Evolutionary conservation across 2,797 vertebrate species (phyloP).

Genomic region (Acanthopagrus latus): DNA sequence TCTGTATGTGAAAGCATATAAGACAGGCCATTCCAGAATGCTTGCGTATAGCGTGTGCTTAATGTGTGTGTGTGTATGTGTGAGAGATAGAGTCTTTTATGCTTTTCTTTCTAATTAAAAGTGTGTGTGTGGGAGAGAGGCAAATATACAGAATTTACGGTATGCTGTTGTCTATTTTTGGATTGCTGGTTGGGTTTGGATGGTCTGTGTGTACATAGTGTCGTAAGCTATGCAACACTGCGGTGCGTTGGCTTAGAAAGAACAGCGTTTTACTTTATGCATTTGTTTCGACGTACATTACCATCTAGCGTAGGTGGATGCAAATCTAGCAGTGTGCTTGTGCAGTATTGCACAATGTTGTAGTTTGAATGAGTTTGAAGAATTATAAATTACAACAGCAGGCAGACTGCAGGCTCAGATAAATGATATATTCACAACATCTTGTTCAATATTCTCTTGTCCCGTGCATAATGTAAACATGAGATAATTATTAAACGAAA

Average conservation of each 20-base stretch:
- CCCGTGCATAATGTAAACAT: background rate
- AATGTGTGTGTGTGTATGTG: constrained; percentile 3
- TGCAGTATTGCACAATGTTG: background rate
- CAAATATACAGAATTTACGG: constrained; percentile 5
- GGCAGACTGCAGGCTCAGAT: background rate
- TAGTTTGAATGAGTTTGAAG: background rate
- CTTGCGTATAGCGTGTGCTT: constrained; percentile 4
- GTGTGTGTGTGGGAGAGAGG: constrained; percentile 39
- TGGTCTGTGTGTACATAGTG: constrained; percentile 13
- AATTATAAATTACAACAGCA: background rate
- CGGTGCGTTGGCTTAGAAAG: background rate
- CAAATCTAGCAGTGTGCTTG: constrained; percentile 6
- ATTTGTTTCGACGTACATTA: background rate
- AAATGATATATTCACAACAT: background rate
- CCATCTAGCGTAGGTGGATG: constrained; percentile 13
- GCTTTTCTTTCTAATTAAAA: constrained; percentile 33
- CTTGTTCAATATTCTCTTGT: background rate
- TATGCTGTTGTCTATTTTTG: constrained; percentile 27
- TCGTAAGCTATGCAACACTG: constrained; percentile 8
- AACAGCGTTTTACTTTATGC: background rate
- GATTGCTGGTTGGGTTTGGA: constrained; percentile 23
- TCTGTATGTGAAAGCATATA: constrained; percentile 8
- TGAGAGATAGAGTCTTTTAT: background rate
- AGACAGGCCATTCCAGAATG: constrained; percentile 21
- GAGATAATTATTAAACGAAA: constrained; percentile 2